phyloP scores from a whole-genome alignment of 2,888 invertebrate genomes.

The Drosophila heteroneura region DNA sequence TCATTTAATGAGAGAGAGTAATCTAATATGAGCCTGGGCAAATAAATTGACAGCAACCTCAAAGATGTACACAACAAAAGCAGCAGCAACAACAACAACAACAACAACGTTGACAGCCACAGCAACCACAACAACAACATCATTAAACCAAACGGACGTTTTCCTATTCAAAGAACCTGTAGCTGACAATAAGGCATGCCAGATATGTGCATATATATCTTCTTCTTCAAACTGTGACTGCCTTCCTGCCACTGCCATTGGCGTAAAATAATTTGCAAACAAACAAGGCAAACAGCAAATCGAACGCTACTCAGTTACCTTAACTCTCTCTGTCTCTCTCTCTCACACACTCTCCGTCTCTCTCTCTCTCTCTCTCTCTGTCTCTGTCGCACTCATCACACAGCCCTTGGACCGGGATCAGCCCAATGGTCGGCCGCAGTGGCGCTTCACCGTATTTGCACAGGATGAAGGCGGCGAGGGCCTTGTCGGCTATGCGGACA shows the following conservation, averaged over 20 bases:
- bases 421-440: conserved; percentile 97
- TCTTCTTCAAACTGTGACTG: background rate
- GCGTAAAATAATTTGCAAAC: conserved; percentile 75
- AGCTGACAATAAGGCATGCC: conserved; percentile 55
- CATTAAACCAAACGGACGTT: conserved; percentile 3
- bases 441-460: conserved; percentile 97
- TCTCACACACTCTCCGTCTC: background rate
- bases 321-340: background rate
- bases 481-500: conserved; percentile 97
- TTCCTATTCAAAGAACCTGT: conserved; percentile 32
- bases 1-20: conserved; percentile 71
- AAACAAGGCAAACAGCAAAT: conserved; percentile 66
- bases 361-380: background rate
- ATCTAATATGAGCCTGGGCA: conserved; percentile 59
- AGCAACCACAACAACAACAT: conserved; percentile 2
- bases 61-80: conserved; percentile 24
- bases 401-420: conserved; percentile 98
- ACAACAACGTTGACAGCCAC: conserved; percentile 2
- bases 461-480: conserved; percentile 98
- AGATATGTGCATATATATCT: conserved; percentile 1
- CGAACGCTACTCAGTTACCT: conserved; percentile 42
- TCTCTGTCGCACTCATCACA: conserved; percentile 76
- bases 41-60: conserved; percentile 42
- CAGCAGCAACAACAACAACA: conserved; percentile 1
- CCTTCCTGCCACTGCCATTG: conserved; percentile 49